Percentiles rank a stretch among this genome's conserved stretches.
phyloP scores from a whole-genome alignment of 2,888 invertebrate species.

The Schizaphis graminum region DNA sequence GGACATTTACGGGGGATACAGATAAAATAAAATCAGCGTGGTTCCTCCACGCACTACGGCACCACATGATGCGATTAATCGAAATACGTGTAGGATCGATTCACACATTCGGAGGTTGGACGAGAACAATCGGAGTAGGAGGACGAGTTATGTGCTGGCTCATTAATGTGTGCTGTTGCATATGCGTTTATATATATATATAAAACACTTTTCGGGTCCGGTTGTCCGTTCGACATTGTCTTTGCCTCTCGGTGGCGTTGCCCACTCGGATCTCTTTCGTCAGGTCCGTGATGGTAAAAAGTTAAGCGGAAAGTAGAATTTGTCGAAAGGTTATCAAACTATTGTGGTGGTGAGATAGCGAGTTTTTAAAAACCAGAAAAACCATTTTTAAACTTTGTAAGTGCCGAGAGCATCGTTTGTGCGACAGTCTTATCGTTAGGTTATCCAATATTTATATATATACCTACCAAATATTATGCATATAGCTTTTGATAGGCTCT shows the following conservation, averaged over 20 bases:
- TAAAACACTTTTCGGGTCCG: slow-evolving; percentile 22
- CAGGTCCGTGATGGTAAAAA: background rate
- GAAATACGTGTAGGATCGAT: slow-evolving; percentile 52
- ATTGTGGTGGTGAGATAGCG: background rate
- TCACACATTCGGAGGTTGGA: slow-evolving; percentile 52
- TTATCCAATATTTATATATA: background rate
- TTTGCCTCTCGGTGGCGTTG: slow-evolving; percentile 8
- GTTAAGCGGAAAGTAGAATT: background rate
- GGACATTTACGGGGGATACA: background rate
- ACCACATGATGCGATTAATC: slow-evolving; percentile 10
- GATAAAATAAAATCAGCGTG: slow-evolving; percentile 28
- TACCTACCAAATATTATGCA: background rate
- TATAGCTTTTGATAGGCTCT: background rate
- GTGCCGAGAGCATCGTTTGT: background rate
- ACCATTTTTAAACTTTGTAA: background rate
- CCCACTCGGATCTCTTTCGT: slow-evolving; percentile 15
- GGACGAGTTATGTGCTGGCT: slow-evolving; percentile 40
- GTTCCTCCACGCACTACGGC: background rate
- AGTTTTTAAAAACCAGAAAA: background rate
- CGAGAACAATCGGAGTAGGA: slow-evolving; percentile 61
- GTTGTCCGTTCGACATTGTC: slow-evolving; percentile 44
- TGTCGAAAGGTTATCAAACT: background rate
- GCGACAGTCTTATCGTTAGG: background rate
- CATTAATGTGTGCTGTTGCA: slow-evolving; percentile 39
- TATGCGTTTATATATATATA: background rate